Conservation (phyloP, 1,140 invertebrate genomes). For the Melipona quadrifasciata region DNA sequence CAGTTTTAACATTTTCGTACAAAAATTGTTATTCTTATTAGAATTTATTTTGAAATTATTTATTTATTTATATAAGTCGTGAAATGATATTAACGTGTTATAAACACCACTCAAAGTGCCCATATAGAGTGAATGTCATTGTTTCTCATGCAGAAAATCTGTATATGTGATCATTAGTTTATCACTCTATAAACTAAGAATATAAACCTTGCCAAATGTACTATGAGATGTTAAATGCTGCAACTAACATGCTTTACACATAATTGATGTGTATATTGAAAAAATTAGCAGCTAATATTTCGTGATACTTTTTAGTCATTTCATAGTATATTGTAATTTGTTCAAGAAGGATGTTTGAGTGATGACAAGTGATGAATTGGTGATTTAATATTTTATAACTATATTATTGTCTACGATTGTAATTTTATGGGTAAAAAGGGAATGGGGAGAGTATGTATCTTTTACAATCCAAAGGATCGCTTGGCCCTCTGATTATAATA, state of each 20-base stretch:
- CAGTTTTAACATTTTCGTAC: not conserved
- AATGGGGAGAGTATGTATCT: constrained; percentile 48
- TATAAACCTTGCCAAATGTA: constrained; percentile 40
- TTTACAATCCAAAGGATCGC: constrained; percentile 60
- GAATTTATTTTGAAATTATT: constrained; percentile 40
- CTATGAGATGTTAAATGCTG: constrained; percentile 42
- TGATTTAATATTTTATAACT: constrained; percentile 50
- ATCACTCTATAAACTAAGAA: constrained; percentile 46
- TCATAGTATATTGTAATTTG: constrained; percentile 20
- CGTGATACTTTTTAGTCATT: constrained; percentile 38
- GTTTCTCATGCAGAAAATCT: constrained; percentile 45
- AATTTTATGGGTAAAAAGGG: constrained; percentile 35
- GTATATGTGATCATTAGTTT: constrained; percentile 57
- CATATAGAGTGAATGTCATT: constrained; percentile 37
- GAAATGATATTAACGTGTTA: constrained; percentile 50
- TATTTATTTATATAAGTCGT: constrained; percentile 45
- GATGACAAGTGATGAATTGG: constrained; percentile 45
- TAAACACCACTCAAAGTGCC: constrained; percentile 53
- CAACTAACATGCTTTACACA: constrained; percentile 38
- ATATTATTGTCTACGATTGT: constrained; percentile 38
- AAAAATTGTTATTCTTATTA: not conserved
- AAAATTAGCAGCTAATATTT: constrained; percentile 51
- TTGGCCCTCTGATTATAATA: constrained; percentile 56
- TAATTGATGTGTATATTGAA: constrained; percentile 49
- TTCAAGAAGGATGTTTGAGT: constrained; percentile 34